These are phyloP conservation scores for Geophilus truncorum DNA, from an alignment of 2,888 invertebrate species.

Conservation along the genomic window DNA sequence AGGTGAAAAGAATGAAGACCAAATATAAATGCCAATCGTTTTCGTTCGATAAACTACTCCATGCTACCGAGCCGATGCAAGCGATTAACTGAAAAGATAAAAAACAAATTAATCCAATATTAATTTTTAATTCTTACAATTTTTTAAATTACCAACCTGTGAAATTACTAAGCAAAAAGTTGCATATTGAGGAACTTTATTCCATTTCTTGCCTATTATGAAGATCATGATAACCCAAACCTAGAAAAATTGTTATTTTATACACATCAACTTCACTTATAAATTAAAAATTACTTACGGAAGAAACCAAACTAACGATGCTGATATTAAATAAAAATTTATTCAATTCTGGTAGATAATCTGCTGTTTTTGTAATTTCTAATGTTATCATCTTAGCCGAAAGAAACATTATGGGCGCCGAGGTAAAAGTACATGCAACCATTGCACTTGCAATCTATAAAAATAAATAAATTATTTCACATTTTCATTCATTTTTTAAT, in stretches of 20 bases:
- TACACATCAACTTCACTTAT: no score
- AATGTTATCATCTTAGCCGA: conserved; percentile 88
- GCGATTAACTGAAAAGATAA: conserved; percentile 42
- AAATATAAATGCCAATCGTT: conserved; percentile 61
- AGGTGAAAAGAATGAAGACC: conserved; percentile 70
- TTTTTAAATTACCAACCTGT: conserved; percentile 35
- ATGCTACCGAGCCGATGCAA: conserved; percentile 65
- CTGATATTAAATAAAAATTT: conserved; percentile 78
- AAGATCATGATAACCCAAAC: conserved; percentile 25
- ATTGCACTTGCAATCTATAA: conserved; percentile 81
- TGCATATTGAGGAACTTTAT: conserved; percentile 38
- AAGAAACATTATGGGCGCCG: conserved; percentile 90
- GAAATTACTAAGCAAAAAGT: conserved; percentile 38
- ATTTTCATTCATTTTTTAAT: no score
- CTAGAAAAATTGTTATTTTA: no score
- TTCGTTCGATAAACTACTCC: conserved; percentile 58
- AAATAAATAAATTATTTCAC: no score
- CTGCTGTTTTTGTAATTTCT: conserved; percentile 62
- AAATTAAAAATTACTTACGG: conserved; percentile 50
- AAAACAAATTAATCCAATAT: no score
- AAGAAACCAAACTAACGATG: conserved; percentile 68
- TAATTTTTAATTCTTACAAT: neutral
- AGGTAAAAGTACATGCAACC: conserved; percentile 90
- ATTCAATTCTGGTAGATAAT: conserved; percentile 71
- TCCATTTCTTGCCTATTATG: conserved; percentile 36